A percentile compares a stretch with the other conserved stretches of the same genome.
These are phyloP conservation scores for Mycetomoellerius zeteki DNA, from an alignment of 1,140 invertebrate species.

Conservation along the genomic window DNA sequence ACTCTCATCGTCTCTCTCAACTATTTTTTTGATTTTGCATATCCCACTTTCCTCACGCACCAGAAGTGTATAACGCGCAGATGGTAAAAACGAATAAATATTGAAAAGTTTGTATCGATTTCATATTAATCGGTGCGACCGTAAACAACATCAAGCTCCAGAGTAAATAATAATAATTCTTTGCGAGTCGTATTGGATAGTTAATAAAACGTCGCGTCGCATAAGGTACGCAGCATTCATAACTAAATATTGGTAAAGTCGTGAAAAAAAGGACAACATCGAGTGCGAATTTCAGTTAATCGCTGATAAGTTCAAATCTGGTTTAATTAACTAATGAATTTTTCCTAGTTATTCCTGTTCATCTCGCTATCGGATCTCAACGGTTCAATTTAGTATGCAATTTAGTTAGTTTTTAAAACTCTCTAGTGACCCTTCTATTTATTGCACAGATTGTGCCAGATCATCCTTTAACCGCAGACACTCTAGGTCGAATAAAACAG, in stretches of 20 bases:
- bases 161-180: constrained; percentile 7
- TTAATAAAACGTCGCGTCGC: background rate
- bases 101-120: constrained; percentile 9
- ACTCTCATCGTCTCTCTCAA: too few relatives aligned
- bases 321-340: constrained; percentile 32
- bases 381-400: constrained; percentile 50
- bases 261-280: background rate
- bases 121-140: background rate
- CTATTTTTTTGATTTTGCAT: background rate
- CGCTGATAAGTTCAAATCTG: background rate
- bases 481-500: constrained; percentile 39
- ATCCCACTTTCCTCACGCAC: background rate
- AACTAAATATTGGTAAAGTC: constrained; percentile 11
- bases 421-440: constrained; percentile 40
- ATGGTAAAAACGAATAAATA: background rate
- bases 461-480: constrained; percentile 35
- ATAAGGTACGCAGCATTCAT: background rate
- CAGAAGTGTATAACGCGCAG: background rate
- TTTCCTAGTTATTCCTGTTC: background rate
- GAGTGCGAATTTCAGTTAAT: background rate
- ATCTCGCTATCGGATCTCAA: background rate
- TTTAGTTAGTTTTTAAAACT: constrained; percentile 45
- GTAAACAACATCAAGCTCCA: background rate
- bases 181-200: background rate
- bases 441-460: constrained; percentile 18